Conservation (phyloP, 2,797 vertebrate species). For the Peromyscus attwateri region DNA sequence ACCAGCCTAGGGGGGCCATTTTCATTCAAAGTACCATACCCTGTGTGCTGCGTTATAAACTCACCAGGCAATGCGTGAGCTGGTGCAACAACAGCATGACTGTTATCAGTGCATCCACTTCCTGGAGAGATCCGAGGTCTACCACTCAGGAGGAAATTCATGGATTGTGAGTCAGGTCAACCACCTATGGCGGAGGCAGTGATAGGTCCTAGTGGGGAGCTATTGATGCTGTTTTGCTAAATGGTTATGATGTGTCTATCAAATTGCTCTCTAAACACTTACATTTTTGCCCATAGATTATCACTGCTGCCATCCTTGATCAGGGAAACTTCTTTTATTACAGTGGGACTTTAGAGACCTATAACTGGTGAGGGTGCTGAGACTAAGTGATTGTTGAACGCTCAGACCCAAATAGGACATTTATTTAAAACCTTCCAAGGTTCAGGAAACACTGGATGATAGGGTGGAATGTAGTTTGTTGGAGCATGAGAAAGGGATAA, state of each 20-base stretch:
- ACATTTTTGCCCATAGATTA: not conserved
- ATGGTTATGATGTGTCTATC: not conserved
- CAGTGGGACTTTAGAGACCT: not conserved
- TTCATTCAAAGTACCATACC: no score
- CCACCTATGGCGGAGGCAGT: not conserved
- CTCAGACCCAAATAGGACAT: not conserved
- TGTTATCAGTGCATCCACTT: no score
- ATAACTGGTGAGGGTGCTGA: not conserved
- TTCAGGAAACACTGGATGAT: not conserved
- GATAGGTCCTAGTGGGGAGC: not conserved
- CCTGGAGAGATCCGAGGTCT: no score
- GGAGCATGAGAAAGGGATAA: not conserved
- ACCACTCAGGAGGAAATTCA: no score
- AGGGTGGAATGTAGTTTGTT: no score
- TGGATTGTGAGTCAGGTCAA: no score
- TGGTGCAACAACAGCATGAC: no score
- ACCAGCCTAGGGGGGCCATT: no score
- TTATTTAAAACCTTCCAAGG: not conserved
- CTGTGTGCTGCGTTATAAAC: no score
- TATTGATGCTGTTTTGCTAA: not conserved
- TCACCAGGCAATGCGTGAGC: no score
- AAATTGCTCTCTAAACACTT: not conserved
- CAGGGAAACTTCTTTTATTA: not conserved
- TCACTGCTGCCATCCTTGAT: not conserved
- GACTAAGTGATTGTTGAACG: not conserved